phyloP scores from a whole-genome alignment of 2,113 vertebrate genomes.

The Thomomys bottae region DNA sequence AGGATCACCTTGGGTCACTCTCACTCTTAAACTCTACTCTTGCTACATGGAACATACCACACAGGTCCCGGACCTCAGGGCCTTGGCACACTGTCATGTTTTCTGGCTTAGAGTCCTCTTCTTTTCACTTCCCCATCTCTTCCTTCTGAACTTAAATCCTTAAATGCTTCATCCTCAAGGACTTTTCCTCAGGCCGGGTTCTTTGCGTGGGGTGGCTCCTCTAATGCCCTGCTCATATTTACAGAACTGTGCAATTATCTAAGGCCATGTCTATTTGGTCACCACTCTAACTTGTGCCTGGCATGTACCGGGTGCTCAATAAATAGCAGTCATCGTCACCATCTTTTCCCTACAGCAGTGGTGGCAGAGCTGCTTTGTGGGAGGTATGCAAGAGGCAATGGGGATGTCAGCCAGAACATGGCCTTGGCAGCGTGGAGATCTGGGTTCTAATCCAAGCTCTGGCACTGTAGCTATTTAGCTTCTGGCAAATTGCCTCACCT shows the following conservation, averaged over 20 bases:
- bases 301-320: background rate
- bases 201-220: background rate
- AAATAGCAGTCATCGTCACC: background rate
- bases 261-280: too few relatives aligned
- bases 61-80: background rate
- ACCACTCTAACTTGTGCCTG: background rate
- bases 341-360: background rate
- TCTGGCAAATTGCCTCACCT: background rate
- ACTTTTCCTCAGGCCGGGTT: background rate
- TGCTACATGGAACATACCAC: background rate
- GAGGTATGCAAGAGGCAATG: background rate
- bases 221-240: background rate
- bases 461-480: background rate
- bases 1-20: background rate
- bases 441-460: background rate
- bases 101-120: background rate
- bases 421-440: background rate
- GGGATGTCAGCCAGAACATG: background rate
- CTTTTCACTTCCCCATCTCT: too few relatives aligned
- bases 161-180: background rate
- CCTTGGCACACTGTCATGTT: background rate
- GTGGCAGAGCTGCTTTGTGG: background rate
- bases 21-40: background rate
- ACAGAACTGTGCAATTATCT: background rate
- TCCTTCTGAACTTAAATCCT: background rate